Evolutionary conservation across 2,888 invertebrate species (phyloP).

Genomic region (Callinectes sapidus): DNA sequence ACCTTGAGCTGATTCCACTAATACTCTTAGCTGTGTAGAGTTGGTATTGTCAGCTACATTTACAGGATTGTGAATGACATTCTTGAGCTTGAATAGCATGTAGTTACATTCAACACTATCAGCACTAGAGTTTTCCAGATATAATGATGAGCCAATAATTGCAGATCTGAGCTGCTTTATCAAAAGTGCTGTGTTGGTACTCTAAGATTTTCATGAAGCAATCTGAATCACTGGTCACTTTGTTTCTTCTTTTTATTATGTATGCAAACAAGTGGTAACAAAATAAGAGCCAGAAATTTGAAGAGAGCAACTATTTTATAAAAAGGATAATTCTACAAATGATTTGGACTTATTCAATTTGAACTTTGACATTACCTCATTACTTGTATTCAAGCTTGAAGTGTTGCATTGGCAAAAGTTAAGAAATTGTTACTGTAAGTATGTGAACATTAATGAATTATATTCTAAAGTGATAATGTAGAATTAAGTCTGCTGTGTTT

Average conservation of each 20-base stretch:
- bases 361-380: not conserved
- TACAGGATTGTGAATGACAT: not conserved
- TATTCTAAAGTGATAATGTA: not conserved
- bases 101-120: not conserved
- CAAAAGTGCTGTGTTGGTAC: not conserved
- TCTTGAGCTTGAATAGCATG: not conserved
- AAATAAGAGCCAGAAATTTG: not conserved
- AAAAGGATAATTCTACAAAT: not conserved
- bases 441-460: not conserved
- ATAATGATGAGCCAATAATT: not conserved
- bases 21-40: not conserved
- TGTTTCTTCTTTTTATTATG: not conserved
- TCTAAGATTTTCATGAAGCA: not conserved
- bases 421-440: not conserved
- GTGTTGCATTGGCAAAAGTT: not conserved
- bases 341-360: not conserved
- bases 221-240: not conserved
- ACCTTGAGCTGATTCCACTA: not conserved
- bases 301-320: not conserved
- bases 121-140: not conserved
- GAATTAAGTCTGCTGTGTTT: not conserved
- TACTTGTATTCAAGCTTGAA: slow-evolving; percentile 1
- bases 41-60: slow-evolving; percentile 6
- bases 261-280: too few relatives aligned
- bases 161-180: not conserved